Conservation (phyloP, 2,797 vertebrate species). For the Ptychobarbus kaznakovi region DNA sequence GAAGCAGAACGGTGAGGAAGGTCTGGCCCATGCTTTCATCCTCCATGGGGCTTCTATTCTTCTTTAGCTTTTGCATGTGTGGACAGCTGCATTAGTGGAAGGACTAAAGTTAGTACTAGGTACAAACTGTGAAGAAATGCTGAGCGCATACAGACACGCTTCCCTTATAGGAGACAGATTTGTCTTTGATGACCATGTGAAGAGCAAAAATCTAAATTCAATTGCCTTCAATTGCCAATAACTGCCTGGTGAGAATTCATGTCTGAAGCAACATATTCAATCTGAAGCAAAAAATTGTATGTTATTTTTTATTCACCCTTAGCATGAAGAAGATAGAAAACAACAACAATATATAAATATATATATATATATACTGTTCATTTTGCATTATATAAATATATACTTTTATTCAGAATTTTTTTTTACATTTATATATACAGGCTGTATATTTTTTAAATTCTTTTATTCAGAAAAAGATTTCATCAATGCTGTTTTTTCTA, state of each 20-base stretch:
- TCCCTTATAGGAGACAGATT: not conserved
- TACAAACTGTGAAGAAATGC: not conserved
- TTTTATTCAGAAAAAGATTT: not conserved
- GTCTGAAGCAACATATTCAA: not conserved
- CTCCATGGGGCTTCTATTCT: not conserved
- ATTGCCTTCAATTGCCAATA: too few relatives aligned
- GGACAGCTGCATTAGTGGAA: conserved; percentile 25
- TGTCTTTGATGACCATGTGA: not conserved
- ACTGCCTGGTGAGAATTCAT: not conserved
- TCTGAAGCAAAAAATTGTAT: too few relatives aligned
- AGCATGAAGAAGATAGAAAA: not conserved
- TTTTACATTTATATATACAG: not conserved
- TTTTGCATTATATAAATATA: too few relatives aligned
- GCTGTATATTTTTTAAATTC: not conserved
- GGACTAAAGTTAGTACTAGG: conserved; percentile 4
- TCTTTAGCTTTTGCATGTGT: not conserved
- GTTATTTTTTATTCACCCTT: not conserved
- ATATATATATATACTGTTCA: not conserved
- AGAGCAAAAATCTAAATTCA: not conserved
- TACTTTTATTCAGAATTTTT: too few relatives aligned
- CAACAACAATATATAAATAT: too few relatives aligned
- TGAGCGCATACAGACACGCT: not conserved
- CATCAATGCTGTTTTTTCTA: not conserved
- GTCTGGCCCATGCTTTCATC: not conserved
- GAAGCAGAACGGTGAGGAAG: not conserved